Conservation (phyloP, 2,797 vertebrate species). For the Ciconia nigra region DNA sequence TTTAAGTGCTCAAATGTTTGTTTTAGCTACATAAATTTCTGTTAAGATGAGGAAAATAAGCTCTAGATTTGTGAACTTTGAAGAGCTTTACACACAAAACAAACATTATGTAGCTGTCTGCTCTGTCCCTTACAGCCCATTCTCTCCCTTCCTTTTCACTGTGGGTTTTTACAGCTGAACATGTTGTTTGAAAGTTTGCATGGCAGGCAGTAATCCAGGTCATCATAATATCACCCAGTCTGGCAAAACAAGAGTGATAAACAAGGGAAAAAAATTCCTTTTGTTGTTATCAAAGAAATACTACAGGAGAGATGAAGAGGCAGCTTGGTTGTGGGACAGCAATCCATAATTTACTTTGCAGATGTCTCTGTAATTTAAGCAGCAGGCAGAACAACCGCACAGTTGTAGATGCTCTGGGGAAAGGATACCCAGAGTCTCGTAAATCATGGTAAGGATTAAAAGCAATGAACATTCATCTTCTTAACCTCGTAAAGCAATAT, state of each 20-base stretch:
- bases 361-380: constrained; percentile 73
- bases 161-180: not conserved
- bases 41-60: not conserved
- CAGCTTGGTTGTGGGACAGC: constrained; percentile 63
- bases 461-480: constrained; percentile 88
- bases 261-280: not conserved
- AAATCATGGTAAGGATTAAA: constrained; percentile 86
- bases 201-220: not conserved
- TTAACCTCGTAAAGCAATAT: constrained; percentile 77
- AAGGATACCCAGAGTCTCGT: constrained; percentile 70
- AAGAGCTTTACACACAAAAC: not conserved
- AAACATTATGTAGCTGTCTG: not conserved
- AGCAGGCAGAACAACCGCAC: constrained; percentile 61
- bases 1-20: not conserved
- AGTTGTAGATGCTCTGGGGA: constrained; percentile 69
- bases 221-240: not conserved
- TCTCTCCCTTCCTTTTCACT: not conserved
- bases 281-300: constrained; percentile 31
- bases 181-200: not conserved
- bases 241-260: constrained; percentile 24
- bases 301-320: constrained; percentile 70
- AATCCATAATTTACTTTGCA: constrained; percentile 75
- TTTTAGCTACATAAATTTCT: not conserved
- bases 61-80: not conserved
- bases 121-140: not conserved